Evolutionary conservation across 37 sponge, comb jelly and placozoan species (phyloP).

Genomic region (Lycopodina hypogea): DNA sequence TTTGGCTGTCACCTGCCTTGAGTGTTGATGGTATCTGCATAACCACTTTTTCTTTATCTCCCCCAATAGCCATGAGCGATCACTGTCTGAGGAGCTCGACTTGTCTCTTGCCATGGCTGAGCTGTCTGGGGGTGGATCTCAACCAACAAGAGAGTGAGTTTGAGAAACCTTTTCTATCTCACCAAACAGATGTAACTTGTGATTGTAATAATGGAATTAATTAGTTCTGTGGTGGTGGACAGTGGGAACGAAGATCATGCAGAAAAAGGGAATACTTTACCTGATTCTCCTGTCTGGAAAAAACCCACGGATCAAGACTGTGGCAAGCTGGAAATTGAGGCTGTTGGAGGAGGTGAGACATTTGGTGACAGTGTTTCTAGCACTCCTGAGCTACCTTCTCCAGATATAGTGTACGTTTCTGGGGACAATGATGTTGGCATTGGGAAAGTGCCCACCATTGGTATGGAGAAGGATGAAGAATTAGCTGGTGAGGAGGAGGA

Average conservation of each 20-base stretch:
- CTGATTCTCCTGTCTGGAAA: background rate
- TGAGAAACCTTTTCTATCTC: too few species aligned
- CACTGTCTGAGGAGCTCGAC: conserved; percentile 2
- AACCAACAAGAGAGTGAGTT: conserved; percentile 26
- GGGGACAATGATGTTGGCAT: background rate
- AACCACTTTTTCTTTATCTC: too few species aligned
- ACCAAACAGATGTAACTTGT: too few species aligned
- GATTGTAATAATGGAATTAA: background rate
- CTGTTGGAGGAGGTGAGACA: too few species aligned
- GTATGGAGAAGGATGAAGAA: background rate
- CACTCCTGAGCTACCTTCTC: background rate
- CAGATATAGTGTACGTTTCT: background rate
- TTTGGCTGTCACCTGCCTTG: too few species aligned
- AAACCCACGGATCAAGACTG: background rate
- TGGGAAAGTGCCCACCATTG: conserved; percentile 3
- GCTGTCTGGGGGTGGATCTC: conserved; percentile 11
- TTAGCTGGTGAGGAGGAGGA: background rate
- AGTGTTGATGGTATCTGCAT: too few species aligned
- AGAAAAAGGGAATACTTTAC: too few species aligned
- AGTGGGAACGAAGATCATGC: background rate
- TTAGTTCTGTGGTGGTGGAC: conserved; percentile 8
- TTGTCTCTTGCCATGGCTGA: background rate
- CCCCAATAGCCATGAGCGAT: background rate
- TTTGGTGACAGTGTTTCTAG: background rate
- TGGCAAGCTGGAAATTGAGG: too few species aligned